Evolutionary conservation across 2,797 vertebrate genomes (phyloP), one percentile per base, ranked within the genome.

Genomic region (Pseudomugil gertrudae): DNA sequence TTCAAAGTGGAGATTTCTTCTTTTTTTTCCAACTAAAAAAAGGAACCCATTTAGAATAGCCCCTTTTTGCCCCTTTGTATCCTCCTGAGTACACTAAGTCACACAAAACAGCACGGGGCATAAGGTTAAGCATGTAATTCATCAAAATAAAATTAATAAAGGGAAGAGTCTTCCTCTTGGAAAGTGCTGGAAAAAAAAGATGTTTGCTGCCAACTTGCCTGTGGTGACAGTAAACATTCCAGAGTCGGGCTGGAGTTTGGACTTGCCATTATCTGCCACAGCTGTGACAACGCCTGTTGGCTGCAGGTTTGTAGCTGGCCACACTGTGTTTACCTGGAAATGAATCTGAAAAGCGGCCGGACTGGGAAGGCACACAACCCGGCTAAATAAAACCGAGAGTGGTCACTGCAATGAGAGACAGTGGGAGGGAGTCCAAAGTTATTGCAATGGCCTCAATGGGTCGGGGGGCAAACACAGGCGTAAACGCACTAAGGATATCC

Each of bases 201-300:
- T 95, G 95, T 96, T 96, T 95, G 93, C 93, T 87, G 62, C 93
- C 92, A 91, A 92, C 92, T 76, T 92, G 93, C 94, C 95, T 93
- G 92, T 92, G 94, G 95, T 94, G 95, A 95, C 89, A 88, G 95
- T 95, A 95, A 98, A 96, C 96, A 98, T 96, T 95, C 95, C 94
- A 88, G 88, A 88, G 82, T 87, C 85, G 91, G 92, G 88, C 87
- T 92, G 87, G 92, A 87, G 89, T 93, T 90, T 85, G 91, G 94
- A 93, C 91, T 92, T 80, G 83, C 93, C 87, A 86, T 91, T 93
- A 92, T 92, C 93, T 86, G 89, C 89, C 93, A 95, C 95, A 95
- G 95, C 95, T 96, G 95, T 89, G 93, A 94, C 93, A 94, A 93
- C 81, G 88, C 91, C 77, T 87, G 92, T 94, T 95, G 95, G 95